Evolutionary conservation across 2,797 vertebrate genomes (phyloP).

Genomic region (Scarus forsteni): DNA sequence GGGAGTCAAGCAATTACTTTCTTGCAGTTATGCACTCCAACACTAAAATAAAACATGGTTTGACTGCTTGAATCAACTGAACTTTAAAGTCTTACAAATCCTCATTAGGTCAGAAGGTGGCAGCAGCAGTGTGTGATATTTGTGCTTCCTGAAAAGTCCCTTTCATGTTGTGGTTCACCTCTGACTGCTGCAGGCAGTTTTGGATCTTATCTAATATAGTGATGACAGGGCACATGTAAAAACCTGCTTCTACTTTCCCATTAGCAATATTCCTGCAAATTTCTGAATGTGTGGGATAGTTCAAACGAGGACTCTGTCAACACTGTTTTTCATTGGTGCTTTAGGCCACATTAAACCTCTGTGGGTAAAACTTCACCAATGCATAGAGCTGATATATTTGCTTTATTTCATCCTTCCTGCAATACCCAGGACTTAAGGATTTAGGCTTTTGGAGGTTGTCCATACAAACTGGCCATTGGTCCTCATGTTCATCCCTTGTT

Average conservation of each 20-base stretch:
- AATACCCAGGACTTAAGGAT: too few relatives aligned
- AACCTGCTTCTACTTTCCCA: background rate
- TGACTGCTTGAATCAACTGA: too few relatives aligned
- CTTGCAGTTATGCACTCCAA: too few relatives aligned
- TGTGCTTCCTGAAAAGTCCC: background rate
- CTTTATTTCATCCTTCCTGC: background rate
- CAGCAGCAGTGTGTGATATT: conserved; percentile 12
- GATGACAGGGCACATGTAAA: background rate
- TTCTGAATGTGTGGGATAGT: background rate
- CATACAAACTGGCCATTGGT: too few relatives aligned
- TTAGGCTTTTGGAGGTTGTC: too few relatives aligned
- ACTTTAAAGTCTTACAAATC: background rate
- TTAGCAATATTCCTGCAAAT: background rate
- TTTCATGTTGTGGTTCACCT: background rate
- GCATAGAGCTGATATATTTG: background rate
- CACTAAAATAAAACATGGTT: too few relatives aligned
- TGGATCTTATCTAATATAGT: background rate
- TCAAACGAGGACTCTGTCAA: background rate
- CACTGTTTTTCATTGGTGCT: too few relatives aligned
- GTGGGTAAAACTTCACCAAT: background rate
- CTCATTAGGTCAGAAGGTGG: conserved; percentile 35
- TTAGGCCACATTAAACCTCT: background rate
- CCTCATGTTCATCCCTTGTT: too few relatives aligned
- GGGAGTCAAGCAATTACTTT: too few relatives aligned
- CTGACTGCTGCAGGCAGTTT: background rate